Evolutionary conservation across 2,888 invertebrate genomes (phyloP).

Genomic region (Agrochola litura): DNA sequence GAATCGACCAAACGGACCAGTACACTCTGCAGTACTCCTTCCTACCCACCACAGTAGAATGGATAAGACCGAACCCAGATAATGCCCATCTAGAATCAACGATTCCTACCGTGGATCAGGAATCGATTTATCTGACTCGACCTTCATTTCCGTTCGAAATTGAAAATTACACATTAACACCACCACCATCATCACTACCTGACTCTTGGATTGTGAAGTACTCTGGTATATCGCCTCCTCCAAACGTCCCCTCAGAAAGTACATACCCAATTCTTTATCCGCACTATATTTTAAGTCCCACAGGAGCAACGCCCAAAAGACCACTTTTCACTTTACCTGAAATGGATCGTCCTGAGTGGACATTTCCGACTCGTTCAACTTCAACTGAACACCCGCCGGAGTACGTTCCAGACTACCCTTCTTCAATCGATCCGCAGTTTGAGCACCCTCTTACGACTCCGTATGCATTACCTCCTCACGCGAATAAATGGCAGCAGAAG

Average conservation of each 20-base stretch:
- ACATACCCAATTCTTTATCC: background rate
- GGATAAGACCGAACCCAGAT: too few relatives aligned
- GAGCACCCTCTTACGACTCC: too few relatives aligned
- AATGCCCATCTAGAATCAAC: too few relatives aligned
- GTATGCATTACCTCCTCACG: background rate
- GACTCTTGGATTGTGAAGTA: background rate
- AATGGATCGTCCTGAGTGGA: background rate
- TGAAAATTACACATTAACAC: background rate
- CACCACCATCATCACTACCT: background rate
- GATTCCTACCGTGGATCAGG: background rate
- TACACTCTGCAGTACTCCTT: slow-evolving; percentile 1
- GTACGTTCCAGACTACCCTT: background rate
- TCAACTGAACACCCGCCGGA: background rate
- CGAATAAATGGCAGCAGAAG: background rate
- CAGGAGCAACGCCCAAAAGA: background rate
- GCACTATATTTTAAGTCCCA: background rate
- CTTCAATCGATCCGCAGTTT: too few relatives aligned
- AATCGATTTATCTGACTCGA: background rate
- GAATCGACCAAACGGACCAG: slow-evolving; percentile 5
- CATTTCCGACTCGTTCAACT: too few relatives aligned
- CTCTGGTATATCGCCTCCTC: background rate
- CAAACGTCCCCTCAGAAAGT: slow-evolving; percentile 1
- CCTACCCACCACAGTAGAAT: background rate
- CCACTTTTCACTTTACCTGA: background rate
- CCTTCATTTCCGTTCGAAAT: background rate